Evolutionary conservation across 2,113 vertebrate species (phyloP), one percentile per base, ranked within the genome.

Genomic region (Daubentonia madagascariensis): DNA sequence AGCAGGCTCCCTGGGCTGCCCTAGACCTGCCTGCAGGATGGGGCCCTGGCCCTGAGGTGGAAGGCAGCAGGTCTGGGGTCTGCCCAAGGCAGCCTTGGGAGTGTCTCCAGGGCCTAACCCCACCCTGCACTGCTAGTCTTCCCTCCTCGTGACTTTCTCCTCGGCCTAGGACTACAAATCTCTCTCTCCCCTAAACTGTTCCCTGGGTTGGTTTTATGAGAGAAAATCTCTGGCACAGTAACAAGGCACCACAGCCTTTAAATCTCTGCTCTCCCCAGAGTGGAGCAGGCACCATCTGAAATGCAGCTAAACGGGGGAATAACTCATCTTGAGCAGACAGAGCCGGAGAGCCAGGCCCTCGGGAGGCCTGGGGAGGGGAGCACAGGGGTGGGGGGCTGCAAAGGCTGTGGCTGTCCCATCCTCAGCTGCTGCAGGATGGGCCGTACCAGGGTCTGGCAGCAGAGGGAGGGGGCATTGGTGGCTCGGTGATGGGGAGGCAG

Each of bases 221-320:
- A 97, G 97, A 93, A 97, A 96, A 94, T 94, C 97, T 97, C 96
- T 93, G 93, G 97, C 94, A 95, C 4, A n/a, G 98, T 97, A 97
- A 97, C 96, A 97, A 96, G 97, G 96, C 59, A 96, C 85, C 81
- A 73, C 2, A 13, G 97, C 95, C 94, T 88, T 97, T 98, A 98
- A 98, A 98, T 98, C 97, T 98, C 91, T 75, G 85, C 61, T 94
- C 81, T 98, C 96, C 92, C 96, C 85, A 95, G 97, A 96, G 97
- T 61, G n/a, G 94, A 92, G 95, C 81, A 97, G 96, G 85, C 67
- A 0, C 95, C 95, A 96, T 91, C 6, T 78, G 95, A 98, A 97
- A 95, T 85, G 94, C 85, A 91, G 96, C 97, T 98, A 98, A 98
- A 98, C 0, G 37, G 95, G 93, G 45, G 43, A 93, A 96, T 98